Percentiles rank a stretch among this genome's conserved stretches.
These are phyloP conservation scores for Centruroides vittatus DNA, from an alignment of 1,140 invertebrate species.

Conservation along the genomic window DNA sequence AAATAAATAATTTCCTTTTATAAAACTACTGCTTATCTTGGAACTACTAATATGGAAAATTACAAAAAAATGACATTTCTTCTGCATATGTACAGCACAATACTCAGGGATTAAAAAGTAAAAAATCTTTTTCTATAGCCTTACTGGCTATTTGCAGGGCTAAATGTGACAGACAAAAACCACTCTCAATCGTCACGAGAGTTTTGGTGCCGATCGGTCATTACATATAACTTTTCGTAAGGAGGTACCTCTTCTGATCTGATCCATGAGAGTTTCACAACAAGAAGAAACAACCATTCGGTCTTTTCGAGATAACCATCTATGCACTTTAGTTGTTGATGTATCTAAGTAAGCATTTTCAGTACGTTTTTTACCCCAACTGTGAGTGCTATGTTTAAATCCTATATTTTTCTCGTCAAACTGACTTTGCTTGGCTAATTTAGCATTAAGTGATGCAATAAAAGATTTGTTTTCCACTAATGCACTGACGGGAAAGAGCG, in stretches of 20 bases:
- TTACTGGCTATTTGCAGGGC: background rate
- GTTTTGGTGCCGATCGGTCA: slow-evolving; percentile 46
- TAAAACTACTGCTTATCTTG: too few species aligned
- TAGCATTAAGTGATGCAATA: slow-evolving; percentile 11
- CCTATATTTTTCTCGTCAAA: background rate
- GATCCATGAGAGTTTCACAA: slow-evolving; percentile 66
- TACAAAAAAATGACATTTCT: too few species aligned
- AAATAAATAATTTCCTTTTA: too few species aligned
- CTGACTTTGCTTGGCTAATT: slow-evolving; percentile 3
- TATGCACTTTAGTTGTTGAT: background rate
- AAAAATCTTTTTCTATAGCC: too few species aligned
- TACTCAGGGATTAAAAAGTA: too few species aligned
- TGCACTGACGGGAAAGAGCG: background rate
- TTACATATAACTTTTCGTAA: slow-evolving; percentile 40
- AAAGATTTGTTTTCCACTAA: background rate
- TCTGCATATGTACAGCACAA: too few species aligned
- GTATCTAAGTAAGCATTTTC: too few species aligned
- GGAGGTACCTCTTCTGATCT: slow-evolving; percentile 68
- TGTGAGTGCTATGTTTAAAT: background rate
- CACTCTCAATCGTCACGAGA: slow-evolving; percentile 14
- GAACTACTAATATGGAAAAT: too few species aligned
- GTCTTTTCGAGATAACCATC: slow-evolving; percentile 1
- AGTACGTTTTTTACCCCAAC: slow-evolving; percentile 6
- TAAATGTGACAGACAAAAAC: slow-evolving; percentile 17
- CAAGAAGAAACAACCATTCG: slow-evolving; percentile 20